Evolutionary conservation across 1,140 invertebrate species (phyloP).

Genomic region (Tetramorium parvispinum): DNA sequence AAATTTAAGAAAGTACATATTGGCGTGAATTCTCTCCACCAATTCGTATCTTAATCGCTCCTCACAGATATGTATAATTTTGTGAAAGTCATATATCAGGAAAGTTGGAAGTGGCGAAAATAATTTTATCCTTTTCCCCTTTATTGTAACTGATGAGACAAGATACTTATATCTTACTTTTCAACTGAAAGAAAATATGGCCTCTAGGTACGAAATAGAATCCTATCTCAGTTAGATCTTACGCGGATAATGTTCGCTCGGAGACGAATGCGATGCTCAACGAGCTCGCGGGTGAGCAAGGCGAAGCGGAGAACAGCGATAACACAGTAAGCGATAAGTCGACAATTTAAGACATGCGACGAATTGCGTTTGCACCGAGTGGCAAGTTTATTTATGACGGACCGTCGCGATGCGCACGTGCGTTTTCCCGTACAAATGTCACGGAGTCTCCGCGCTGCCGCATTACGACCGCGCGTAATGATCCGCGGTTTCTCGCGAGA

Average conservation of each 20-base stretch:
- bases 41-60: neutral
- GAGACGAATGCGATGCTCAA: slow-evolving; percentile 12
- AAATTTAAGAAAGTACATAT: neutral
- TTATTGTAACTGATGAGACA: slow-evolving; percentile 5
- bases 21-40: neutral
- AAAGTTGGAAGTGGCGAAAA: neutral
- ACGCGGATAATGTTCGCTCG: slow-evolving; percentile 15
- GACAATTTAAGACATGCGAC: slow-evolving; percentile 35
- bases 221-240: slow-evolving; percentile 26
- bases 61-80: neutral
- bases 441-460: neutral
- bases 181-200: neutral
- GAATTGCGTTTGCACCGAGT: slow-evolving; percentile 29
- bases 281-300: slow-evolving; percentile 20
- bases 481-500: slow-evolving; percentile 56
- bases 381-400: slow-evolving; percentile 41
- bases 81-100: neutral
- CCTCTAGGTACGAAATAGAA: neutral
- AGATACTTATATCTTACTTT: slow-evolving; percentile 1
- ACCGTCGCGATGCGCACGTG: slow-evolving; percentile 26
- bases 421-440: slow-evolving; percentile 49
- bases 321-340: slow-evolving; percentile 49
- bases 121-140: neutral
- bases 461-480: slow-evolving; percentile 41
- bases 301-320: slow-evolving; percentile 7